These are phyloP conservation scores for Eospalax fontanierii DNA, from an alignment of 2,797 vertebrate species.

Conservation along the genomic window DNA sequence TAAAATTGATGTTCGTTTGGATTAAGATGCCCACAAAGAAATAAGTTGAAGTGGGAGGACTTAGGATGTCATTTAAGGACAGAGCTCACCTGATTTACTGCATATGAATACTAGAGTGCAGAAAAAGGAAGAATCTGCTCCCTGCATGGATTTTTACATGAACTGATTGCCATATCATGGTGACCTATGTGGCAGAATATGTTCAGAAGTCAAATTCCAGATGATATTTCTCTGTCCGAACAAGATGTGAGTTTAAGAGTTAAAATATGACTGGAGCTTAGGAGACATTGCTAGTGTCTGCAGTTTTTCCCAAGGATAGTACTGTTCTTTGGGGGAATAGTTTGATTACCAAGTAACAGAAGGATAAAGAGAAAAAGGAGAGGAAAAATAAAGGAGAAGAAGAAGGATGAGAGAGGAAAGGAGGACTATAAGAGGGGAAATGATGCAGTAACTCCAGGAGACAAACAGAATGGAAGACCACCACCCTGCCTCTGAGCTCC, in stretches of 20 bases:
- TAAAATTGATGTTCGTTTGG: conserved; percentile 13
- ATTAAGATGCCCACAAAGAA: not conserved
- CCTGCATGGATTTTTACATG: not conserved
- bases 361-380: not conserved
- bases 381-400: too few relatives aligned
- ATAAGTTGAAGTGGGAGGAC: not conserved
- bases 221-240: not conserved
- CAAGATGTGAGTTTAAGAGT: not conserved
- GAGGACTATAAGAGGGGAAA: too few relatives aligned
- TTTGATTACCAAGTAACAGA: not conserved
- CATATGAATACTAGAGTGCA: not conserved
- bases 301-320: not conserved
- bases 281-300: not conserved
- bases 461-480: too few relatives aligned
- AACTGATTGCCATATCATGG: not conserved
- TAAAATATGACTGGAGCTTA: not conserved
- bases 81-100: not conserved
- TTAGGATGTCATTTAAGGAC: not conserved
- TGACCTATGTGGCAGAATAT: not conserved
- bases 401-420: rapidly evolving
- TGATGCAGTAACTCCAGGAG: not conserved
- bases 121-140: not conserved
- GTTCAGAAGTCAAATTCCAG: not conserved
- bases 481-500: too few relatives aligned
- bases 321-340: not conserved